Evolutionary conservation across 2,797 vertebrate species (phyloP), one percentile per base, ranked within the genome.

Genomic region (Coluber constrictor): DNA sequence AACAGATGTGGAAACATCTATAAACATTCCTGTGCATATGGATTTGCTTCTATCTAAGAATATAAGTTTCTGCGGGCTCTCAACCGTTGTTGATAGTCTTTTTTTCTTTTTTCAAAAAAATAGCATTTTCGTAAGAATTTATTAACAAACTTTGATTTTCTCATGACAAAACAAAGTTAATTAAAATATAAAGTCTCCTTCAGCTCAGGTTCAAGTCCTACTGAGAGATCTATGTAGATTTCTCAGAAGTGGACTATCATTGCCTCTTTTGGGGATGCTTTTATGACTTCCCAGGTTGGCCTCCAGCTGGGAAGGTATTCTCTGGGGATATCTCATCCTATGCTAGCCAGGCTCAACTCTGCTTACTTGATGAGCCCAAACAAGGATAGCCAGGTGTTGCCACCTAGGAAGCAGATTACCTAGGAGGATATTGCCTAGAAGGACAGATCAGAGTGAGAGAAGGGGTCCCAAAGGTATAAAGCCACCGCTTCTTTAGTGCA

Each of bases 141-240:
- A 97, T 98, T 10, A 96, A 98, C 97, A 94, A 97, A 90, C 93
- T 96, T 96, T 95, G 96, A 96, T 96, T 97, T 93, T 97, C 96
- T 97, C 98, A 97, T 98, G 98, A 96, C 96, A 97, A 94, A 94
- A 95, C 96, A 97, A 96, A 97, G 96, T 94, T 97, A 83, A 83
- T 83, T 47, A 25, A 83, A 83, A 47, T 47, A 83, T 47, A 83
- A 83, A 47, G 37, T 25, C 20, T 83, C 37, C 37, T 83, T 47
- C 37, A 83, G 43, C 4, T 47, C 74, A 43, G 18, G 0, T 47
- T 83, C 70, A 37, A 37, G 15, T 74, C n/a, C 15, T 18, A 20
- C 70, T 74, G 70, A 74, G 32, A 47, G 37, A 20, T 43, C 37
- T 83, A 47, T 83, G 37, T 47, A 83, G 20, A 43, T 83, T 83